phyloP scores from a whole-genome alignment of 2,113 vertebrate species.

The Sialia sialis region DNA sequence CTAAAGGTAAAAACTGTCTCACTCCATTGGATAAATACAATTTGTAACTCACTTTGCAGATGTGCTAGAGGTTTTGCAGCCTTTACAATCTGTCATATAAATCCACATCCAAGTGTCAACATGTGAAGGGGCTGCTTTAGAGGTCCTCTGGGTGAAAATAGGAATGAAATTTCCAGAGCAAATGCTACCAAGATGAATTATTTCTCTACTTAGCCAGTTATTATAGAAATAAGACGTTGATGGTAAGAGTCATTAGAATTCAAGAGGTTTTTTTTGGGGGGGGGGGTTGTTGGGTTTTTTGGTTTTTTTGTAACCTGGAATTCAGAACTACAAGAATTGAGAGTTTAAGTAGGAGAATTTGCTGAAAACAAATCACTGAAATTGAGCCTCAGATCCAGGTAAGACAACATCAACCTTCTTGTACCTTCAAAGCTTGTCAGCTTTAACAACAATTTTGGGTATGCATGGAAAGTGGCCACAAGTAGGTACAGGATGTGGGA shows the following conservation, averaged over 20 bases:
- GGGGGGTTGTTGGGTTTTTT: background rate
- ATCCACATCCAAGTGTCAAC: constrained; percentile 14
- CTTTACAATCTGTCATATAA: constrained; percentile 16
- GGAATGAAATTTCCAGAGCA: background rate
- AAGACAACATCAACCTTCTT: background rate
- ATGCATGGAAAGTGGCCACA: background rate
- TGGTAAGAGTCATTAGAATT: background rate
- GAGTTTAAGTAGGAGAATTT: background rate
- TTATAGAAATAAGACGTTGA: background rate
- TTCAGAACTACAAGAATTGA: background rate
- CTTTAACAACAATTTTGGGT: background rate
- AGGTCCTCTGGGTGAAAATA: constrained; percentile 4
- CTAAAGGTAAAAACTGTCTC: background rate
- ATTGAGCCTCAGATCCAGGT: background rate
- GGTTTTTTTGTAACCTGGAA: background rate
- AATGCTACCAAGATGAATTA: background rate
- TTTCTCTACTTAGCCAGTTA: background rate
- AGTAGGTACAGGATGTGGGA: background rate
- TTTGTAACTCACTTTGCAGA: background rate
- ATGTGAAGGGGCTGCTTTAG: background rate
- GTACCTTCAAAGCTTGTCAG: background rate
- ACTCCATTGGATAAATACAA: background rate
- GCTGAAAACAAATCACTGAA: background rate
- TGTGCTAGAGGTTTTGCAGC: background rate
- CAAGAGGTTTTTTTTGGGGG: background rate